phyloP scores from a whole-genome alignment of 1,140 invertebrate species.

The Drosophila lacteicornis region DNA sequence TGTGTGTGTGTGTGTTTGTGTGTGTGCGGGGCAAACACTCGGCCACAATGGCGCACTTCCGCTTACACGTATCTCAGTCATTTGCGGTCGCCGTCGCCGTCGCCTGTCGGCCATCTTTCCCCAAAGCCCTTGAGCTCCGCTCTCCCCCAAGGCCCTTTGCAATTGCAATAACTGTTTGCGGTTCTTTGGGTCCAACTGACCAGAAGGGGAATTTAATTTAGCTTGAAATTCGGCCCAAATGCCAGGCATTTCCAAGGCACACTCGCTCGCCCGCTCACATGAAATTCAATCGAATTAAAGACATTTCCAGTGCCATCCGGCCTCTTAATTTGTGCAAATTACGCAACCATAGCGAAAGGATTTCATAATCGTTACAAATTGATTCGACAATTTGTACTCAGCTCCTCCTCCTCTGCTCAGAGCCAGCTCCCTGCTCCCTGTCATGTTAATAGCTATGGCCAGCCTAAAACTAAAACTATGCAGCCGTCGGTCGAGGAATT shows the following conservation, averaged over 20 bases:
- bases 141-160: conserved; percentile 21
- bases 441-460: conserved; percentile 28
- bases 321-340: conserved; percentile 46
- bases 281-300: conserved; percentile 23
- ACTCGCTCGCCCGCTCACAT: not conserved
- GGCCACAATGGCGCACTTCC: conserved; percentile 34
- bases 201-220: conserved; percentile 76
- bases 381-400: conserved; percentile 56
- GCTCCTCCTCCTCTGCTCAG: not conserved
- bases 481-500: conserved; percentile 59
- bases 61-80: conserved; percentile 44
- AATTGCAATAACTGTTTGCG: conserved; percentile 78
- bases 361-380: conserved; percentile 62
- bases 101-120: conserved; percentile 39
- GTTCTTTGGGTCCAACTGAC: conserved; percentile 47
- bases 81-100: conserved; percentile 52
- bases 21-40: conserved; percentile 25
- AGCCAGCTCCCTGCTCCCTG: not conserved
- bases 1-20: conserved; percentile 1
- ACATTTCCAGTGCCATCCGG: not conserved
- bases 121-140: not conserved
- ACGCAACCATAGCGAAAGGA: conserved; percentile 38
- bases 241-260: conserved; percentile 10
- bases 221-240: conserved; percentile 49
- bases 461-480: conserved; percentile 49